Evolutionary conservation across 2,113 vertebrate genomes (phyloP).

Genomic region (Protobothrops flavoviridis): DNA sequence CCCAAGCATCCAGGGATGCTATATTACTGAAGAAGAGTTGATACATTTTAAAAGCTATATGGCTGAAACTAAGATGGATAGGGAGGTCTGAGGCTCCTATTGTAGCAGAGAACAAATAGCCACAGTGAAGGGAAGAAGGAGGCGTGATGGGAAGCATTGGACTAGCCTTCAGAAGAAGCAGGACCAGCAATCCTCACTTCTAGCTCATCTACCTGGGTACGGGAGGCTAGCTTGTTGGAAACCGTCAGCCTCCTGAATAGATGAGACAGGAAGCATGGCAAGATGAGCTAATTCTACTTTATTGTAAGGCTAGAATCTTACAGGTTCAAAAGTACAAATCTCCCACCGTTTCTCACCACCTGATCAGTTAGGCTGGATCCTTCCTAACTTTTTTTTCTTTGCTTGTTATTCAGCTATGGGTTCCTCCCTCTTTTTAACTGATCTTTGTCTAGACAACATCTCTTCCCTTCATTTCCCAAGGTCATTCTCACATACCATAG

Average conservation of each 20-base stretch:
- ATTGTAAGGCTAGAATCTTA: background rate
- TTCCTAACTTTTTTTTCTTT: background rate
- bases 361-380: background rate
- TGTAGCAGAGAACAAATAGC: background rate
- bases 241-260: background rate
- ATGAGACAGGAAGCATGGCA: background rate
- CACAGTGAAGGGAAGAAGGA: background rate
- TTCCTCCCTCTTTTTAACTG: background rate
- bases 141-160: background rate
- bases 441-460: background rate
- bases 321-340: background rate
- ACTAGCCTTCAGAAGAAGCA: background rate
- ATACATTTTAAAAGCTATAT: background rate
- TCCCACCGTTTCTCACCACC: background rate
- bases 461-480: background rate
- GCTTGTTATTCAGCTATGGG: background rate
- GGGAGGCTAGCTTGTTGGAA: background rate
- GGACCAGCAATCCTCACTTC: background rate
- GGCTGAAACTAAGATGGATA: background rate
- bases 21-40: background rate
- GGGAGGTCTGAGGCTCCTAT: background rate
- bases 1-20: background rate
- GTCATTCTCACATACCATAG: background rate
- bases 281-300: background rate
- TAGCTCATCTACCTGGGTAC: background rate